phyloP scores from a whole-genome alignment of 2,888 invertebrate species.

The Stegophylla sp. region DNA sequence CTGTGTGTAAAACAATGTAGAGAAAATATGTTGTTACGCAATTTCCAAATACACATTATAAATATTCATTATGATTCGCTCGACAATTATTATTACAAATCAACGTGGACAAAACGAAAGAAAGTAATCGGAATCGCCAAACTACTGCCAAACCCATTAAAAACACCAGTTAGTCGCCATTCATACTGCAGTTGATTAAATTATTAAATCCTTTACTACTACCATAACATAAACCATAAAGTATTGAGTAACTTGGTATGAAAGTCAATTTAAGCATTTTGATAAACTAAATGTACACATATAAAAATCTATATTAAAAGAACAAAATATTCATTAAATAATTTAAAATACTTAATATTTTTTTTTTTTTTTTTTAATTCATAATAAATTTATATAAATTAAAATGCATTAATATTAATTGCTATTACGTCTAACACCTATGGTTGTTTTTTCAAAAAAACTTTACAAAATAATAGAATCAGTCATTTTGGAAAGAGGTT shows the following conservation, averaged over 20 bases:
- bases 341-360: neutral
- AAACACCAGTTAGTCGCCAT: neutral
- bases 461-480: too few species aligned
- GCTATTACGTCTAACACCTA: too few species aligned
- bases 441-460: too few species aligned
- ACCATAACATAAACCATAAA: neutral
- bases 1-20: neutral
- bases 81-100: neutral
- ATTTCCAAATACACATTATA: slow-evolving; percentile 11
- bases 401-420: too few species aligned
- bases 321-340: neutral
- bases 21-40: neutral
- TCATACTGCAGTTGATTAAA: neutral
- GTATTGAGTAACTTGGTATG: neutral
- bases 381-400: too few species aligned
- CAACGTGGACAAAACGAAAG: slow-evolving; percentile 5
- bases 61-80: slow-evolving; percentile 9
- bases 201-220: neutral
- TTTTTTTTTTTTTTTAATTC: too few species aligned
- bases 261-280: slow-evolving; percentile 9
- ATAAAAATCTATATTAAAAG: neutral
- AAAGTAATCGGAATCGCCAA: slow-evolving; percentile 24
- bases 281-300: too few species aligned
- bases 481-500: too few species aligned
- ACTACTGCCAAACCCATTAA: neutral